phyloP scores from a whole-genome alignment of 1,140 invertebrate species.

The Rhopalosiphum padi region DNA sequence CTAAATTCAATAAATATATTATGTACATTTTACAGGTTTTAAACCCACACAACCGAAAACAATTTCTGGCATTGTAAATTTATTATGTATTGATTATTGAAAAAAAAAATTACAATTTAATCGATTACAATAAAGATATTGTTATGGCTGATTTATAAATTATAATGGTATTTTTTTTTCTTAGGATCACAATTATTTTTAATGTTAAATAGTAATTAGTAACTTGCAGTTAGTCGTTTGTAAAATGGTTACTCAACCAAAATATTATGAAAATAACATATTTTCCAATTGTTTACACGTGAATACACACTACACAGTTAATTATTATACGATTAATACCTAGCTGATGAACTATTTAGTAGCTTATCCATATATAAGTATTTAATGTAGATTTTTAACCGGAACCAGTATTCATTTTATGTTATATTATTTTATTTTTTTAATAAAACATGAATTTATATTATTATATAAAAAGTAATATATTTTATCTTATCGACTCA shows the following conservation, averaged over 20 bases:
- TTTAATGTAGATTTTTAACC: neutral
- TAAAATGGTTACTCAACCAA: neutral
- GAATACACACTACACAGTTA: neutral
- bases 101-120: too few relatives aligned
- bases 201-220: neutral
- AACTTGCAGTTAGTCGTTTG: neutral
- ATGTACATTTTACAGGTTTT: too few relatives aligned
- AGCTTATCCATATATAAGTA: neutral
- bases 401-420: neutral
- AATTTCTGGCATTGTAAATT: too few relatives aligned
- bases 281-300: neutral
- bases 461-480: neutral
- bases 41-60: too few relatives aligned
- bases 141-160: neutral
- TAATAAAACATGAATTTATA: neutral
- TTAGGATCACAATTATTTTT: neutral
- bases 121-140: neutral
- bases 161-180: neutral
- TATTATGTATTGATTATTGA: too few relatives aligned
- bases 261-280: neutral
- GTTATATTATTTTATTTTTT: neutral
- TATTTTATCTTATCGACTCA: neutral
- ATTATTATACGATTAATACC: neutral
- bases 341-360: neutral
- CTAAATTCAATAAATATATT: too few relatives aligned